phyloP scores from a whole-genome alignment of 2,113 vertebrate species.

The Dicentrarchus labrax region DNA sequence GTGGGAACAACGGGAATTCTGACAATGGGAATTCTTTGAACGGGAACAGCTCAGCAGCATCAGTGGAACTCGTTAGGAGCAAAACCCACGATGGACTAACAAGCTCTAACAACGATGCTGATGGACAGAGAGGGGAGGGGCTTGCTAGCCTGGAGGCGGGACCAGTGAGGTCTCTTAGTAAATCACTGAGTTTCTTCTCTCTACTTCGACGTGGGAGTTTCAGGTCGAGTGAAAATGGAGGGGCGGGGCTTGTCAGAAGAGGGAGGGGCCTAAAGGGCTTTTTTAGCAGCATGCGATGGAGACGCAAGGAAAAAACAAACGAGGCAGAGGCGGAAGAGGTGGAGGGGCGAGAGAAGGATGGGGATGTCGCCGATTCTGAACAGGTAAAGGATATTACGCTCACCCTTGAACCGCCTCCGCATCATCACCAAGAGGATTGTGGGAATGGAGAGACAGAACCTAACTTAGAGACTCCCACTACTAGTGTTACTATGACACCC shows the following conservation, averaged over 20 bases:
- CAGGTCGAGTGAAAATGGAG: conserved; percentile 81
- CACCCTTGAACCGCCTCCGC: conserved; percentile 81
- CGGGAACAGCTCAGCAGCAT: conserved; percentile 70
- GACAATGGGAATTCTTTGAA: conserved; percentile 80
- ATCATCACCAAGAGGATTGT: conserved; percentile 72
- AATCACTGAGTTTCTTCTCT: conserved; percentile 96
- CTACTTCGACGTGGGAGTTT: conserved; percentile 89
- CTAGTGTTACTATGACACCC: conserved; percentile 70
- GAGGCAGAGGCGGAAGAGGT: conserved; percentile 79
- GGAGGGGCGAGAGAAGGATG: conserved; percentile 77
- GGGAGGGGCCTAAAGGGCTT: conserved; percentile 92
- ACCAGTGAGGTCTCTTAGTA: conserved; percentile 88
- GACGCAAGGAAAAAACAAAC: conserved; percentile 86
- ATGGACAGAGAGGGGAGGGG: conserved; percentile 87
- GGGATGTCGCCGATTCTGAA: conserved; percentile 78
- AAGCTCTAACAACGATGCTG: conserved; percentile 82
- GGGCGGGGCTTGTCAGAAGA: conserved; percentile 86
- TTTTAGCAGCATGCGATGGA: conserved; percentile 94
- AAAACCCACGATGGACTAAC: conserved; percentile 93
- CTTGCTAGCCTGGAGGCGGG: conserved; percentile 71
- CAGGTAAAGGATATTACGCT: conserved; percentile 85
- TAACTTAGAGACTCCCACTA: conserved; percentile 60
- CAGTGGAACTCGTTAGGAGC: conserved; percentile 90
- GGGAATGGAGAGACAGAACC: conserved; percentile 60
- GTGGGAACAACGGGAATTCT: conserved; percentile 78